A percentile compares a stretch with the other conserved stretches of the same genome.
Conservation (phyloP, 2,113 vertebrate genomes). For the Phyllostomus discolor region DNA sequence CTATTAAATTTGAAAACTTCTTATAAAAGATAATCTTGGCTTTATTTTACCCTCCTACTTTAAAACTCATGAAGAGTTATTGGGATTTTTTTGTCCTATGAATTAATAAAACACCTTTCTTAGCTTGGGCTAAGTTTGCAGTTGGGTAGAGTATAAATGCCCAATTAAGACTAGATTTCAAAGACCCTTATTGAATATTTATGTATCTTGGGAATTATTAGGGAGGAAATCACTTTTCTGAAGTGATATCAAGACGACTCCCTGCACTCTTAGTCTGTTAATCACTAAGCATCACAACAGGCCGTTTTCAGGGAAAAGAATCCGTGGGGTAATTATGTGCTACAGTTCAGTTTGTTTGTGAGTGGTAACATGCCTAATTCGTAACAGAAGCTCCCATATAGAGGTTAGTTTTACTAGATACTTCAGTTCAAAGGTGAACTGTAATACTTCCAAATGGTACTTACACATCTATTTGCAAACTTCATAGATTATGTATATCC, state of each 20-base stretch:
- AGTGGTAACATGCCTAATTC: background rate
- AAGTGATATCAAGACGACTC: conserved; percentile 56
- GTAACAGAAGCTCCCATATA: background rate
- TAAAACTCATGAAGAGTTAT: background rate
- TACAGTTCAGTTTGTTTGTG: background rate
- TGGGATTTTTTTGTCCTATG: background rate
- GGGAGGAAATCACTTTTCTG: conserved; percentile 68
- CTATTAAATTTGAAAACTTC: conserved; percentile 1
- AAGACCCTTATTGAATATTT: conserved; percentile 73
- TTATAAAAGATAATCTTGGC: background rate
- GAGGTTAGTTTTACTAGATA: background rate
- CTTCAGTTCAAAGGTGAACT: background rate
- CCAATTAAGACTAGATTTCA: conserved; percentile 66
- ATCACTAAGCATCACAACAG: conserved; percentile 59
- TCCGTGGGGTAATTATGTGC: conserved; percentile 51
- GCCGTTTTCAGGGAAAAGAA: conserved; percentile 37
- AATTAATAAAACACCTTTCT: conserved; percentile 48
- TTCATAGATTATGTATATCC: background rate
- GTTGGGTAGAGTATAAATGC: conserved; percentile 33
- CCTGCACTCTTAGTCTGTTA: conserved; percentile 51
- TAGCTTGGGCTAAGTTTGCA: conserved; percentile 36
- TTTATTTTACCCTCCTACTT: background rate
- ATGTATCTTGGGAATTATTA: conserved; percentile 67
- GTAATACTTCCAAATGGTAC: background rate
- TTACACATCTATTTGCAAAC: background rate